phyloP scores from a whole-genome alignment of 1,140 invertebrate genomes.

The Magallana ariakensis region DNA sequence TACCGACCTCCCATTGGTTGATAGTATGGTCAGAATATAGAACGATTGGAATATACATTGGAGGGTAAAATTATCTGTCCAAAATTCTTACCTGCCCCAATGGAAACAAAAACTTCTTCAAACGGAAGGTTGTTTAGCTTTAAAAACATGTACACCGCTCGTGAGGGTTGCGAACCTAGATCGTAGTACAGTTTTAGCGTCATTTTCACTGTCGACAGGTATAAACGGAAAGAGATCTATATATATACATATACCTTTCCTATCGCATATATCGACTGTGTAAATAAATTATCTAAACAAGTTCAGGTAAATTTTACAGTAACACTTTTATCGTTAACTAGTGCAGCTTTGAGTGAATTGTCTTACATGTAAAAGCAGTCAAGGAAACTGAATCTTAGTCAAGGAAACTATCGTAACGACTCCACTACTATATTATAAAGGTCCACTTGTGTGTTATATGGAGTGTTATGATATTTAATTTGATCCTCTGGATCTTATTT shows the following conservation, averaged over 20 bases:
- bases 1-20: no score
- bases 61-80: not conserved
- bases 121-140: constrained; percentile 84
- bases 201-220: constrained; percentile 3
- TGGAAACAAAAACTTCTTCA: constrained; percentile 68
- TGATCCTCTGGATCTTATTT: no score
- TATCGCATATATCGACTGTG: not conserved
- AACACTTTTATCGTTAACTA: no score
- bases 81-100: not conserved
- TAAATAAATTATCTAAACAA: no score
- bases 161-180: constrained; percentile 85
- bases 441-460: no score
- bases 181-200: constrained; percentile 84
- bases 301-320: no score
- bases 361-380: no score
- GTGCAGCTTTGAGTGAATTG: no score
- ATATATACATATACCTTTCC: not conserved
- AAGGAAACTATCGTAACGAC: no score
- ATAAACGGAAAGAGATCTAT: not conserved
- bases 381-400: no score
- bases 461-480: no score
- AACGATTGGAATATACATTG: not conserved
- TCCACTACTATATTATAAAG: no score
- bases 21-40: not conserved
- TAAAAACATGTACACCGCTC: constrained; percentile 85